These are phyloP conservation scores for Pocillopora meandrina DNA, from an alignment of 92 coral and sea anemone species.

Conservation along the genomic window DNA sequence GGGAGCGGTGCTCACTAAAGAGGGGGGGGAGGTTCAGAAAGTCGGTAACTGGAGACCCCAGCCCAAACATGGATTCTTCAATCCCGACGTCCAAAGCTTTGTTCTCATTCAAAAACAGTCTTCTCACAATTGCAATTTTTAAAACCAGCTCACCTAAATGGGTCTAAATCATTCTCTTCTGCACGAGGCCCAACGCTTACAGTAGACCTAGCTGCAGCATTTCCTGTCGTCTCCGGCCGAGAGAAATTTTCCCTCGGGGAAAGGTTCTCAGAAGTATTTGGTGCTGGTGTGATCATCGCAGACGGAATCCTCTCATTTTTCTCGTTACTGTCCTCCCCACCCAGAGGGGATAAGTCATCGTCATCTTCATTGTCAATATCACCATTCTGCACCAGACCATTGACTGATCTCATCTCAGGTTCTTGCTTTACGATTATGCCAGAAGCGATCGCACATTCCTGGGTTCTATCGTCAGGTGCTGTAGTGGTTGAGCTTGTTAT, in stretches of 20 bases:
- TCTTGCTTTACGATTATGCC: slow-evolving; percentile 23
- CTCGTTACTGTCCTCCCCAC: slow-evolving; percentile 53
- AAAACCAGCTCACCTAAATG: slow-evolving; percentile 29
- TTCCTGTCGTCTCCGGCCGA: neutral
- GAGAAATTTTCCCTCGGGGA: neutral
- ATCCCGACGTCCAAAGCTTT: too few relatives aligned
- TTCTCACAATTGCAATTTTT: neutral
- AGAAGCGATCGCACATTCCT: slow-evolving; percentile 18
- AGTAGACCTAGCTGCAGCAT: neutral
- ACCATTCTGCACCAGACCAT: slow-evolving; percentile 18
- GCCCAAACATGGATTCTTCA: too few relatives aligned
- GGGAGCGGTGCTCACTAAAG: too few relatives aligned
- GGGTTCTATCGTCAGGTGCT: slow-evolving; percentile 34
- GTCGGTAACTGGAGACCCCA: too few relatives aligned
- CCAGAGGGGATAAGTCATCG: slow-evolving; percentile 67
- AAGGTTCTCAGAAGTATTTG: neutral
- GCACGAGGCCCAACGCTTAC: neutral
- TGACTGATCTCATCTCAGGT: slow-evolving; percentile 5
- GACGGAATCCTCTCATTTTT: neutral
- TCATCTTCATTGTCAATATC: slow-evolving; percentile 63
- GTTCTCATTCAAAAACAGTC: neutral
- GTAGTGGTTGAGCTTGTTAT: neutral
- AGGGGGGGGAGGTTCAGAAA: too few relatives aligned
- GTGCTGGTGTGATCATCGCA: neutral
- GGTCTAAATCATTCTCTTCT: slow-evolving; percentile 4